These are phyloP conservation scores for Asbolus verrucosus DNA, from an alignment of 1,140 invertebrate genomes.

Conservation along the genomic window DNA sequence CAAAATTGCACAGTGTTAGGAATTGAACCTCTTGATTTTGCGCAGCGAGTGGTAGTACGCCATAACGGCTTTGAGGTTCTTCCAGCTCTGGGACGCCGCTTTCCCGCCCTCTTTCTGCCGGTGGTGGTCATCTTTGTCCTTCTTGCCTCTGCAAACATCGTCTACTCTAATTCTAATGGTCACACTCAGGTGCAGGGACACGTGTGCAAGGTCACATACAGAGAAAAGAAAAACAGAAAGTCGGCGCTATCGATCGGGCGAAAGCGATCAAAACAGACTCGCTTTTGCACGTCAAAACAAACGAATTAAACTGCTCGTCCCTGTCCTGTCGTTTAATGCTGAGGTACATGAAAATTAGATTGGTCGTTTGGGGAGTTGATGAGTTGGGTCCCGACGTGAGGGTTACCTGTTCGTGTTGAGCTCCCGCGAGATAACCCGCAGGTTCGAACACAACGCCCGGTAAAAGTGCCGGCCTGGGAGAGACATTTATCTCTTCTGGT, in stretches of 20 bases:
- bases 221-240: conserved; percentile 3
- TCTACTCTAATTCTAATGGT: conserved; percentile 36
- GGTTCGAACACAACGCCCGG: background rate
- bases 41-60: conserved; percentile 87
- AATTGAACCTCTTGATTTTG: conserved; percentile 85
- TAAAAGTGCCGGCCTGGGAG: conserved; percentile 12
- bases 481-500: conserved; percentile 33
- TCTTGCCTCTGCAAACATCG: conserved; percentile 36
- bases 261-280: too few species aligned
- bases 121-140: conserved; percentile 25
- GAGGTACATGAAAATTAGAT: too few species aligned
- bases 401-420: conserved; percentile 9
- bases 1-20: conserved; percentile 37
- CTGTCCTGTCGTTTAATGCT: too few species aligned
- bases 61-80: conserved; percentile 86
- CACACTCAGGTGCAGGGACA: conserved; percentile 6
- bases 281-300: too few species aligned
- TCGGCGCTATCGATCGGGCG: background rate
- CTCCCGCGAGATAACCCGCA: background rate
- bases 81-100: conserved; percentile 83
- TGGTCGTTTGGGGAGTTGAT: too few species aligned
- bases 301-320: too few species aligned
- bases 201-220: background rate
- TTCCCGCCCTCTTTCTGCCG: conserved; percentile 61
- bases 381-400: too few species aligned